These are phyloP conservation scores for Ophion ventricosus DNA, from an alignment of 2,888 invertebrate species.

Conservation along the genomic window DNA sequence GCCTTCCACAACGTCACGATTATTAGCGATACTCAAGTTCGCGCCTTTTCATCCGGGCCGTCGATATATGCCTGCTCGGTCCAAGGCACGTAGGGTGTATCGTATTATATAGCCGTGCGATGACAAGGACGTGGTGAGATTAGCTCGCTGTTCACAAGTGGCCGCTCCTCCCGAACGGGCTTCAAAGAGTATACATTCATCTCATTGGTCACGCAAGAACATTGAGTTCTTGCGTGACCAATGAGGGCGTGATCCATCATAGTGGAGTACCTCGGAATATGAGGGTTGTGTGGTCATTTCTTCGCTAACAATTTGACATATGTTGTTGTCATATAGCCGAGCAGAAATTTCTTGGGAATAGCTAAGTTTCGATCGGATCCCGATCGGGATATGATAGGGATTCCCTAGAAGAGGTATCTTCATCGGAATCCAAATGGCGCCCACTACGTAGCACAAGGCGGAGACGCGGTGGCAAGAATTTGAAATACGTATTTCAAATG, in stretches of 20 bases:
- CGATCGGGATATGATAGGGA: no score
- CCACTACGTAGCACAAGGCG: no score
- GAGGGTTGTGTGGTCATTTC: neutral
- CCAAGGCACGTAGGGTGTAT: conserved; percentile 47
- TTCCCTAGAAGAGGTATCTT: no score
- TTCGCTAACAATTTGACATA: conserved; percentile 17
- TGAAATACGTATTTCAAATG: no score
- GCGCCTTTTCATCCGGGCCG: conserved; percentile 78
- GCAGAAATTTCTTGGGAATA: no score
- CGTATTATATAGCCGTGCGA: conserved; percentile 41
- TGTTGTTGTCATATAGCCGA: neutral
- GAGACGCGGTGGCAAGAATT: no score
- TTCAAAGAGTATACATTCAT: no score
- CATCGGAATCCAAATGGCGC: no score
- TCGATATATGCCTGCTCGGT: conserved; percentile 55
- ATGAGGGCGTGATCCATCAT: conserved; percentile 13
- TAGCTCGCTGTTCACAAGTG: conserved; percentile 67
- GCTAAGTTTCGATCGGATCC: no score
- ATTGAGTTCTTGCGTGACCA: conserved; percentile 15
- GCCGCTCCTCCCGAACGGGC: conserved; percentile 8
- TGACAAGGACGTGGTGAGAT: conserved; percentile 63
- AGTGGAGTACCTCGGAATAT: neutral
- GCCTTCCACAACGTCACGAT: conserved; percentile 72
- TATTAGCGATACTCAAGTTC: conserved; percentile 81
- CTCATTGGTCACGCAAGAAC: no score